Evolutionary conservation across 2,113 vertebrate species (phyloP).

Genomic region (Danio rerio): DNA sequence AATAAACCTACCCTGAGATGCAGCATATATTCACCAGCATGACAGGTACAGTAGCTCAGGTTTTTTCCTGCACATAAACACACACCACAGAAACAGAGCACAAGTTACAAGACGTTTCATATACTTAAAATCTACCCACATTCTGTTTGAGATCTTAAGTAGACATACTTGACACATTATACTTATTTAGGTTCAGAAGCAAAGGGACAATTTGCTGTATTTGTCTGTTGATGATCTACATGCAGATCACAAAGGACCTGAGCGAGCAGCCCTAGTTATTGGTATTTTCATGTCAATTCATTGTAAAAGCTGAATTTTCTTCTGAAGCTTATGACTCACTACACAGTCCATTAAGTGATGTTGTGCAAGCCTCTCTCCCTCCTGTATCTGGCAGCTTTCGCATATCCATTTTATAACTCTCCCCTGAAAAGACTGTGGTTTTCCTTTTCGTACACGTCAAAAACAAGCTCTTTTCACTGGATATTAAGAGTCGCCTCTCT

Average conservation of each 20-base stretch:
- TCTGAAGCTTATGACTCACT: conserved; percentile 23
- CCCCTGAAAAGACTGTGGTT: conserved; percentile 36
- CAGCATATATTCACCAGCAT: not conserved
- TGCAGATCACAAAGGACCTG: not conserved
- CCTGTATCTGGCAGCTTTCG: conserved; percentile 2
- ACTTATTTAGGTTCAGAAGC: not conserved
- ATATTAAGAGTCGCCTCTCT: conserved; percentile 11
- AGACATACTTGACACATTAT: conserved; percentile 8
- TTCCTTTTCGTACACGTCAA: conserved; percentile 12
- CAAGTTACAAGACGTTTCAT: not conserved
- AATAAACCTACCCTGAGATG: conserved; percentile 3
- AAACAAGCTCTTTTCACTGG: conserved; percentile 17
- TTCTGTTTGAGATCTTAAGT: conserved; percentile 11
- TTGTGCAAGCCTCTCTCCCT: conserved; percentile 21
- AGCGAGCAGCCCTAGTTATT: not conserved
- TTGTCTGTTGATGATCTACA: not conserved
- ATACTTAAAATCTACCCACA: not conserved
- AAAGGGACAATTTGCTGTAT: not conserved
- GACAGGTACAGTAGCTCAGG: not conserved
- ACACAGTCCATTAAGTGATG: conserved; percentile 25
- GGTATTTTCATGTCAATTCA: conserved; percentile 41
- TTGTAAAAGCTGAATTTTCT: conserved; percentile 25
- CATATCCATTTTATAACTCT: conserved; percentile 37
- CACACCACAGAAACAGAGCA: not conserved
- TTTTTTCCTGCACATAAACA: not conserved